These are phyloP conservation scores for Zaprionus nigranus DNA, from an alignment of 1,140 invertebrate genomes.

Conservation along the genomic window DNA sequence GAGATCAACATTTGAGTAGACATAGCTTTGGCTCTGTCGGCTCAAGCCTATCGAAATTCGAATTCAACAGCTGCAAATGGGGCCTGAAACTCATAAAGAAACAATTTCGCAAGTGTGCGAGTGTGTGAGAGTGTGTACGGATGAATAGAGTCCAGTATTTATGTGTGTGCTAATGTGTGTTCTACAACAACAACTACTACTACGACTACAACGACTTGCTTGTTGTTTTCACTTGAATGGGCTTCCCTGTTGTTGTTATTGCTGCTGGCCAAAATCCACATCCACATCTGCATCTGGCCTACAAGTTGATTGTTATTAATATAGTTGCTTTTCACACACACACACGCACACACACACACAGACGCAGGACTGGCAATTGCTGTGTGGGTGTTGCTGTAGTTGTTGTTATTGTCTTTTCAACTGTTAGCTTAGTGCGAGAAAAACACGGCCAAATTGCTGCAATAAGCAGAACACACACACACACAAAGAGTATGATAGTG, in stretches of 20 bases:
- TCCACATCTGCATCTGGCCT: conserved; percentile 51
- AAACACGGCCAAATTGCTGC: conserved; percentile 57
- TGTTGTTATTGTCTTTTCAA: conserved; percentile 42
- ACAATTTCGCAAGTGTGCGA: conserved; percentile 31
- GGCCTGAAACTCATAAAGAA: conserved; percentile 38
- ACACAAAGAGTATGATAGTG: not conserved
- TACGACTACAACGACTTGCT: conserved; percentile 17
- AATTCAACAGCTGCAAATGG: conserved; percentile 48
- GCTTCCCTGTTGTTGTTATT: conserved; percentile 40
- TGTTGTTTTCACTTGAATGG: conserved; percentile 59
- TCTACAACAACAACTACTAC: conserved; percentile 16
- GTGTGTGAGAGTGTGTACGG: conserved; percentile 17
- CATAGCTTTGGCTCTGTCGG: not conserved
- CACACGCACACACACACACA: conserved; percentile 18
- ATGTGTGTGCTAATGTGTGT: conserved; percentile 54
- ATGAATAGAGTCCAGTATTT: conserved; percentile 41
- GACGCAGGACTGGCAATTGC: conserved; percentile 7
- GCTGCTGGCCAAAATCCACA: conserved; percentile 26
- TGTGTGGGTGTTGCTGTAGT: conserved; percentile 12
- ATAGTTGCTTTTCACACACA: conserved; percentile 44
- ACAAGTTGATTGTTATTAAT: conserved; percentile 66
- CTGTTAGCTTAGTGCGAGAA: conserved; percentile 56
- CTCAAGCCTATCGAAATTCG: conserved; percentile 23
- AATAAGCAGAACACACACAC: conserved; percentile 39
- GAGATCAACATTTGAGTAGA: conserved; percentile 23